A percentile compares a stretch with the other conserved stretches of the same genome.
Conservation (phyloP, 2,113 vertebrate genomes). For the Equus przewalskii region DNA sequence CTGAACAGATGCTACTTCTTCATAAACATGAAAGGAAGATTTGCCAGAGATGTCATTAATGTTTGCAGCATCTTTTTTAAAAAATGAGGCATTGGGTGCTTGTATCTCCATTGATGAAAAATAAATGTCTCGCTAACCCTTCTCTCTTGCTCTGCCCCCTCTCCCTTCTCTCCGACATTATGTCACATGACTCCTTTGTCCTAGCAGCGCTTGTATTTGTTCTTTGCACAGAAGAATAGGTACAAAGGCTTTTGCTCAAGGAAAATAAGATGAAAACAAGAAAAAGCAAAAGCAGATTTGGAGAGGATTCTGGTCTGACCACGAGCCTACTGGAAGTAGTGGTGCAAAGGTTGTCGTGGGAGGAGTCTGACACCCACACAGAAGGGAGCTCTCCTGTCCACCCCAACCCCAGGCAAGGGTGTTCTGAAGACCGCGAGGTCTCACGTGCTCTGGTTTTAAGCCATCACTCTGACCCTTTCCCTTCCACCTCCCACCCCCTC, state of each 20-base stretch:
- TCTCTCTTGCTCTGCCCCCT: not conserved
- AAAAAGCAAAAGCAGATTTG: not conserved
- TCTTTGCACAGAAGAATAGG: not conserved
- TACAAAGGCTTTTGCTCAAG: not conserved
- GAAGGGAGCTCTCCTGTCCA: not conserved
- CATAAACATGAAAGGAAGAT: not conserved
- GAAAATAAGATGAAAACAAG: not conserved
- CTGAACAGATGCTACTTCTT: not conserved
- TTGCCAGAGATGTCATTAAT: not conserved
- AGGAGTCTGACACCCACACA: not conserved
- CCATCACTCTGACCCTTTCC: too few relatives aligned
- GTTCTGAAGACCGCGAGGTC: not conserved
- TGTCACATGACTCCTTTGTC: not conserved
- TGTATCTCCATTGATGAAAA: not conserved
- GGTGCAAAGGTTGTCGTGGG: not conserved
- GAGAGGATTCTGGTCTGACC: not conserved
- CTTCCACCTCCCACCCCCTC: fast-evolving
- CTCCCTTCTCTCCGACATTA: not conserved
- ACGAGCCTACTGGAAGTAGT: not conserved
- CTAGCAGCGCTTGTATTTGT: not conserved
- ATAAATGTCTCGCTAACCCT: not conserved
- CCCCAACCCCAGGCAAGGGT: not conserved
- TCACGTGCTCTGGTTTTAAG: not conserved
- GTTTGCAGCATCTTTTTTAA: not conserved
- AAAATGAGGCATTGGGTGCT: not conserved